Evolutionary conservation across 2,888 invertebrate genomes (phyloP), one percentile per base, ranked within the genome.

Genomic region (Calameuta idolon): DNA sequence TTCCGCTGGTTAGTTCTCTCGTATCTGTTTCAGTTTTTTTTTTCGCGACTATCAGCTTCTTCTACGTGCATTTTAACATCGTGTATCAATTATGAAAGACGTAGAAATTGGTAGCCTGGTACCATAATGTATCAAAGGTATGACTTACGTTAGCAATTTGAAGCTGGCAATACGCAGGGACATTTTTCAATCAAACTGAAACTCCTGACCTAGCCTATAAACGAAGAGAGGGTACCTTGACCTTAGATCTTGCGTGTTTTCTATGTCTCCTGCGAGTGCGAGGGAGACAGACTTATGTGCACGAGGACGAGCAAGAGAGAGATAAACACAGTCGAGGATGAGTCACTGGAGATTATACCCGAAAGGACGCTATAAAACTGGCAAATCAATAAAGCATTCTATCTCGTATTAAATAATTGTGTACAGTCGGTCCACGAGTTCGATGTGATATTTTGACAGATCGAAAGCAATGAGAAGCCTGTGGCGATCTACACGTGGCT

Each of bases 271-370:
- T 12, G 31, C 33, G 73, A 31, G 73, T 33, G 15, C 15, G 11
- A 71, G 23, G 23, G 73, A 15, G 15, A 30, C 30, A 23, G 11
- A 33, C 34, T 76, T 79, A 80, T 76, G 34, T 71, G 34, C 31
- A 73, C 75, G 75, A 75, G 69, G 75, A 35, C 69, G 23, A 76
- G 23, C 33, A 73, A 75, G 35, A 69, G 33, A 77, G 40, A 73
- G 69, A 69, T 23, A 55, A 15, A n/a, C 1, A 73, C 5, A 40
- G 40, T 40, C 40, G 40, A 15, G 15, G 40, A 40, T 15, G 40
- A 40, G 1, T 5, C 40, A 15, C 4, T 40, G 40, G 15, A 12
- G 15, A 40, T 40, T 5, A 40, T 40, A 40, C 4, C 15, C 40
- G 40, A 40, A 40, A 15, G 40, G 40, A 15, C 40, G 15, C 40